phyloP scores from a whole-genome alignment of 2,113 vertebrate genomes.

The Urocitellus parryii region DNA sequence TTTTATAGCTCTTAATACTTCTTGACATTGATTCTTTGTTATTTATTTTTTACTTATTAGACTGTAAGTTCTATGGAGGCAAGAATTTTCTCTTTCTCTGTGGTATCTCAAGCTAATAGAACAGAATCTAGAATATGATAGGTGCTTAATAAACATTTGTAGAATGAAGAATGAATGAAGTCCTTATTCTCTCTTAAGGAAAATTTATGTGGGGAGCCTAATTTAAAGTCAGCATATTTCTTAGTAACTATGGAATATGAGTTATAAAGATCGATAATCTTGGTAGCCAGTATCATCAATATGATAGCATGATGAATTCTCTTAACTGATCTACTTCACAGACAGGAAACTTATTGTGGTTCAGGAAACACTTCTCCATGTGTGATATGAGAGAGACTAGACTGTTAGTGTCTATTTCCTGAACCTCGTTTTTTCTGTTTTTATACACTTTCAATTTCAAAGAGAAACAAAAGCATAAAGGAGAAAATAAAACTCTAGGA shows the following conservation, averaged over 20 bases:
- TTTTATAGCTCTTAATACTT: not conserved
- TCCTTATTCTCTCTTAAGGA: not conserved
- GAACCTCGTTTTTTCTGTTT: not conserved
- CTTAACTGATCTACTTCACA: slow-evolving; percentile 16
- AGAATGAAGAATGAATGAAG: not conserved
- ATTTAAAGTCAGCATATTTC: slow-evolving; percentile 11
- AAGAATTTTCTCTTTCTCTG: not conserved
- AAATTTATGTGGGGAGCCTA: not conserved
- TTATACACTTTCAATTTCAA: no score
- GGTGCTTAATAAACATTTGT: not conserved
- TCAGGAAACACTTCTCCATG: not conserved
- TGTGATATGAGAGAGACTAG: not conserved
- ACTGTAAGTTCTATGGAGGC: not conserved
- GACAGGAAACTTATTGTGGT: not conserved
- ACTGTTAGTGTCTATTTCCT: not conserved
- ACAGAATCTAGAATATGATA: not conserved
- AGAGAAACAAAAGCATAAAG: not conserved
- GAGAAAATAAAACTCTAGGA: slow-evolving; percentile 28
- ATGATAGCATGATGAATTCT: not conserved
- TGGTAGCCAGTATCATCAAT: not conserved
- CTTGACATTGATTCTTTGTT: slow-evolving; percentile 15
- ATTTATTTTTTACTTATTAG: not conserved
- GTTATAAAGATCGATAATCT: not conserved
- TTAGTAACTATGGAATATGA: slow-evolving; percentile 22
- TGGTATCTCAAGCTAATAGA: not conserved